Percentiles rank a stretch among this genome's conserved stretches.
Evolutionary conservation across 1,140 invertebrate species (phyloP).

Genomic region (Parapsyche elsis): DNA sequence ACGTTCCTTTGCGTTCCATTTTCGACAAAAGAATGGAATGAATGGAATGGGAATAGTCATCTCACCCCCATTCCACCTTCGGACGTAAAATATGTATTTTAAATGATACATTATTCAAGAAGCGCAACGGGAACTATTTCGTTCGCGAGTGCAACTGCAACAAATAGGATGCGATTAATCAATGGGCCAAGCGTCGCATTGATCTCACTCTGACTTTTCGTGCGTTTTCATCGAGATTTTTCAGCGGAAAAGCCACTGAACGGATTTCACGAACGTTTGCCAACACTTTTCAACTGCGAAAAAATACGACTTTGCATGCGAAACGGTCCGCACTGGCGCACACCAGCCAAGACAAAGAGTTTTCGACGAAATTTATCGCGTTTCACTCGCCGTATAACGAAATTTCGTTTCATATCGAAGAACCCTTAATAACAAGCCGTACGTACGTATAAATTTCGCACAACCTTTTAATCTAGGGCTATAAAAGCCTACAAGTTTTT

Average conservation of each 20-base stretch:
- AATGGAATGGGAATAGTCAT: too few relatives aligned
- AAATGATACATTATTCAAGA: conserved; percentile 35
- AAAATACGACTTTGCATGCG: too few relatives aligned
- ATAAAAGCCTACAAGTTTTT: not conserved
- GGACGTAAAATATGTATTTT: not conserved
- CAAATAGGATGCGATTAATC: conserved; percentile 37
- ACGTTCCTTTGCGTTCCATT: too few relatives aligned
- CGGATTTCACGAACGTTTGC: not conserved
- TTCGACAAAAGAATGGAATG: too few relatives aligned
- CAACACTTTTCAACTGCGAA: not conserved
- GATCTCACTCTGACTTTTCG: not conserved
- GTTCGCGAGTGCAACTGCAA: conserved; percentile 26
- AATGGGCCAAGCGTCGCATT: not conserved
- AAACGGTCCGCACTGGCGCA: too few relatives aligned
- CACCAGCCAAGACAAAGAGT: not conserved
- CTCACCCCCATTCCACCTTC: too few relatives aligned
- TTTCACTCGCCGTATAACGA: not conserved
- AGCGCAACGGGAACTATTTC: not conserved
- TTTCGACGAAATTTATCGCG: not conserved
- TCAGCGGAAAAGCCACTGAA: not conserved
- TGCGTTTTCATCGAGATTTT: not conserved
- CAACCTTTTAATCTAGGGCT: not conserved
- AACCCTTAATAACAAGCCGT: not conserved
- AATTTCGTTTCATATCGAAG: not conserved
- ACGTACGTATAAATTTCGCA: not conserved